A percentile compares a stretch with the other conserved stretches of the same genome.
Conservation (phyloP, 1,140 invertebrate genomes). For the Leptonema lineaticorne region DNA sequence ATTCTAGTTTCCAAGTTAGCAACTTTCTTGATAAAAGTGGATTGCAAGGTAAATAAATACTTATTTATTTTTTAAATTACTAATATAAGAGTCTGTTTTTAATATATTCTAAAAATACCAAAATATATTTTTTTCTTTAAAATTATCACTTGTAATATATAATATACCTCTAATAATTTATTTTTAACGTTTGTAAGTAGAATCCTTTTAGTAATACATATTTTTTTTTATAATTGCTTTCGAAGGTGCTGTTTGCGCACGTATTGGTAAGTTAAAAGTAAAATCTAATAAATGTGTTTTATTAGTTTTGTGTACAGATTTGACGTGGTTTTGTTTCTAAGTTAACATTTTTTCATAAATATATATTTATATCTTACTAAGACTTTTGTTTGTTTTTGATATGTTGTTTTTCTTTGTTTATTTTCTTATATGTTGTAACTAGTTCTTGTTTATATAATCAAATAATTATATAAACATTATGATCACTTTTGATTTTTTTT, state of each 20-base stretch:
- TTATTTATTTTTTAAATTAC: no score
- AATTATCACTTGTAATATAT: no score
- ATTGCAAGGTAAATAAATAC: constrained; percentile 92
- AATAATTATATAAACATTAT: not conserved
- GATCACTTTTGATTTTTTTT: constrained; percentile 10
- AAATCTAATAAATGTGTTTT: not conserved
- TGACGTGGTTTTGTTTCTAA: not conserved
- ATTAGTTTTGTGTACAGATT: not conserved
- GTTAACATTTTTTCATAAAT: not conserved
- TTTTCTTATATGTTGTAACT: not conserved
- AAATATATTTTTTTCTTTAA: no score
- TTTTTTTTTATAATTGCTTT: constrained; percentile 43
- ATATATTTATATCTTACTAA: not conserved
- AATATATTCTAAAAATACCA: no score
- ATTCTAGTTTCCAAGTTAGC: constrained; percentile 97
- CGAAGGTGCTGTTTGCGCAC: constrained; percentile 55
- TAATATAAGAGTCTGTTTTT: no score
- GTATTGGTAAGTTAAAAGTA: constrained; percentile 52
- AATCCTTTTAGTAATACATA: constrained; percentile 19
- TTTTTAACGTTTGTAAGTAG: not conserved
- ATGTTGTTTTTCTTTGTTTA: not conserved
- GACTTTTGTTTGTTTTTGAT: not conserved
- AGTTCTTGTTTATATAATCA: not conserved
- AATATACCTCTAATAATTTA: no score
- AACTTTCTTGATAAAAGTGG: constrained; percentile 97